A percentile compares a stretch with the other conserved stretches of the same genome.
phyloP scores from a whole-genome alignment of 1,140 invertebrate species.

The Bombus balteatus region DNA sequence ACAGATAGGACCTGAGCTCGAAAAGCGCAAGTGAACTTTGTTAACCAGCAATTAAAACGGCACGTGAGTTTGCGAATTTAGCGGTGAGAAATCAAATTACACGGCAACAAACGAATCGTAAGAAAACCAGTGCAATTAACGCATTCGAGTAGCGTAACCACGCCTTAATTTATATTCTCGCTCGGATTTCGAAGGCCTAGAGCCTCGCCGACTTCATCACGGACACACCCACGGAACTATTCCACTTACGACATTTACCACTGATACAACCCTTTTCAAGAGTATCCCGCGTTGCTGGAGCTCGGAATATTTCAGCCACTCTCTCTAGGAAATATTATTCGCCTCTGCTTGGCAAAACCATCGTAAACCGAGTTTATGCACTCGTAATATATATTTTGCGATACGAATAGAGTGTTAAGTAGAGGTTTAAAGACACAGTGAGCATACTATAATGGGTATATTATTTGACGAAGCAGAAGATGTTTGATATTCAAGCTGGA shows the following conservation, averaged over 20 bases:
- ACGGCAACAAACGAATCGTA: not conserved
- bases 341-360: not conserved
- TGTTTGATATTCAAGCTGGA: not conserved
- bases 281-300: not conserved
- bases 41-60: not conserved
- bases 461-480: not conserved
- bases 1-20: not conserved
- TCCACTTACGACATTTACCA: conserved; percentile 51
- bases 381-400: not conserved
- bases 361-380: not conserved
- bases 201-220: conserved; percentile 42
- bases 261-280: conserved; percentile 23
- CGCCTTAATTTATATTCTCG: conserved; percentile 58
- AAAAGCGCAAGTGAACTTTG: conserved; percentile 25
- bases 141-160: conserved; percentile 21
- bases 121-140: conserved; percentile 22
- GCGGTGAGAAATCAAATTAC: not conserved
- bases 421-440: too few species aligned
- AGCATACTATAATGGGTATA: too few species aligned
- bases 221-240: conserved; percentile 58
- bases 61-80: not conserved
- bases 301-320: not conserved
- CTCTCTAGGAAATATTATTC: not conserved
- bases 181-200: conserved; percentile 44
- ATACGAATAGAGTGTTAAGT: not conserved